Evolutionary conservation across 2,888 invertebrate species (phyloP).

Genomic region (Phengaris arion): DNA sequence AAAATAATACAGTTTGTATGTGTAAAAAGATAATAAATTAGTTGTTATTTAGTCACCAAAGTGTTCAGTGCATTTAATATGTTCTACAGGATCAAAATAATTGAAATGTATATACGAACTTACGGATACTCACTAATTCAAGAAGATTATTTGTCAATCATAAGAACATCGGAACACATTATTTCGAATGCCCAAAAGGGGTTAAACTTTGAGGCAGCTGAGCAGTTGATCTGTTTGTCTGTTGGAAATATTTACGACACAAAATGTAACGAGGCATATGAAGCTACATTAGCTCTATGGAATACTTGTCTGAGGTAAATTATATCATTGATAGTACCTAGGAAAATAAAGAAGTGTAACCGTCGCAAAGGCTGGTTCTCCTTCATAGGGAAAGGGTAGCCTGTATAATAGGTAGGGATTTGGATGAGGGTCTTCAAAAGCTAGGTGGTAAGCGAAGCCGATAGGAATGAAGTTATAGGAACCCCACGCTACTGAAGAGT

Average conservation of each 20-base stretch:
- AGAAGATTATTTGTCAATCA: constrained; percentile 50
- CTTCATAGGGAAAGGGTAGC: too few species aligned
- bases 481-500: too few species aligned
- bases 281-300: constrained; percentile 52
- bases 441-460: too few species aligned
- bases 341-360: too few species aligned
- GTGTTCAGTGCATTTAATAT: constrained; percentile 11
- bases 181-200: constrained; percentile 47
- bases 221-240: constrained; percentile 48
- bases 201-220: constrained; percentile 52
- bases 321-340: neutral
- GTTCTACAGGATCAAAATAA: constrained; percentile 61
- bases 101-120: constrained; percentile 54
- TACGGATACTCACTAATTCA: constrained; percentile 48
- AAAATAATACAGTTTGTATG: too few species aligned
- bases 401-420: too few species aligned
- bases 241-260: constrained; percentile 40
- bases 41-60: too few species aligned
- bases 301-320: constrained; percentile 65
- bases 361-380: too few species aligned
- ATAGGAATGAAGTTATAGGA: too few species aligned
- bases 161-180: constrained; percentile 51
- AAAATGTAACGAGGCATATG: constrained; percentile 23
- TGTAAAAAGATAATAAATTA: too few species aligned
- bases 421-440: too few species aligned